Conservation (phyloP, 37 sponge, comb jelly and placozoan genomes). For the Bolinopsis microptera region DNA sequence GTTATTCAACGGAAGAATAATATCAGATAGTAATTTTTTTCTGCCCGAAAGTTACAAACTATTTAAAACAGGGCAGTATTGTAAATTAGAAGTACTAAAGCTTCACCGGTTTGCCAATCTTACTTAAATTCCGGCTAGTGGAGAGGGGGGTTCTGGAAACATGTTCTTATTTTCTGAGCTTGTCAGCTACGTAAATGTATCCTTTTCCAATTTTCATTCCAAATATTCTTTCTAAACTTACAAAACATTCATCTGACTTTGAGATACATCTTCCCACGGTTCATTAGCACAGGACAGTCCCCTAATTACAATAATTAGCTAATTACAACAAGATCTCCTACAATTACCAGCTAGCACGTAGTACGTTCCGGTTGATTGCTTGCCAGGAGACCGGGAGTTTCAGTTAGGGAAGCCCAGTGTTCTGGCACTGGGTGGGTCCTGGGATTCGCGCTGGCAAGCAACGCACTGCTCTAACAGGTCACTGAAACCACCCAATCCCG, state of each 20-base stretch:
- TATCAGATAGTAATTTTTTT: not conserved
- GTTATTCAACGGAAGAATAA: not conserved
- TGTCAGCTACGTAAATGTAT: too few relatives aligned
- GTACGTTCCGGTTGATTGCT: not conserved
- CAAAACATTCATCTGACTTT: too few relatives aligned
- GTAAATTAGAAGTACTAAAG: not conserved
- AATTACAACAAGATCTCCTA: too few relatives aligned
- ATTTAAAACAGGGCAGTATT: not conserved
- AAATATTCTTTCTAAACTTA: too few relatives aligned
- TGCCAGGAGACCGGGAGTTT: not conserved
- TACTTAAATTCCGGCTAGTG: not conserved
- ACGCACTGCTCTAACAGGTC: not conserved
- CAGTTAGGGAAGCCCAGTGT: not conserved
- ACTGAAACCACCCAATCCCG: not conserved
- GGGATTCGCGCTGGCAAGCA: not conserved
- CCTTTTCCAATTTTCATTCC: too few relatives aligned
- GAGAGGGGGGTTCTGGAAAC: too few relatives aligned
- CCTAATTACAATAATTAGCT: too few relatives aligned
- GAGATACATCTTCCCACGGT: too few relatives aligned
- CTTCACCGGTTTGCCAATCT: not conserved
- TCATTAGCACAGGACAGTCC: too few relatives aligned
- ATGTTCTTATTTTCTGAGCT: too few relatives aligned
- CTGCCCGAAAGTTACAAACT: not conserved
- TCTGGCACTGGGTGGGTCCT: not conserved
- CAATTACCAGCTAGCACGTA: too few relatives aligned